Percentiles rank a stretch among this genome's conserved stretches.
Evolutionary conservation across 2,888 invertebrate species (phyloP).

Genomic region (Lasiommata megera): DNA sequence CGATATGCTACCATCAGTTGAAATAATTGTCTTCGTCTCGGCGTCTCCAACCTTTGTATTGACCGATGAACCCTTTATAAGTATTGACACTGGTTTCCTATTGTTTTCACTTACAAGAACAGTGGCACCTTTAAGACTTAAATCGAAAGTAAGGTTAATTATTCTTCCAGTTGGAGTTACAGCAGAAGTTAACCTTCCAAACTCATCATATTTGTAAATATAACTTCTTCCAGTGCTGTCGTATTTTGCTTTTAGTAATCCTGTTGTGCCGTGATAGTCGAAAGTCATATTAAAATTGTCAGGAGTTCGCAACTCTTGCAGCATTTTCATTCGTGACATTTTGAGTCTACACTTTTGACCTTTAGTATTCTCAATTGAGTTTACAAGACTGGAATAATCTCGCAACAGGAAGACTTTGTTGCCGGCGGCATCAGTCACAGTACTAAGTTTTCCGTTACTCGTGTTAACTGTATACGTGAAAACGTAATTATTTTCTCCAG

Average conservation of each 20-base stretch:
- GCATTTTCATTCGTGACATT: constrained; percentile 96
- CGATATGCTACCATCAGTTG: constrained; percentile 91
- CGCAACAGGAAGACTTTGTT: constrained; percentile 92
- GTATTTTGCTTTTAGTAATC: constrained; percentile 92
- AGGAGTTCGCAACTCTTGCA: constrained; percentile 94
- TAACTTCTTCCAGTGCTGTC: constrained; percentile 95
- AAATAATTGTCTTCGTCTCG: constrained; percentile 89
- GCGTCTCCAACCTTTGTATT: constrained; percentile 91
- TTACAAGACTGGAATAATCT: constrained; percentile 93
- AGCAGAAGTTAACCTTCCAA: constrained; percentile 94
- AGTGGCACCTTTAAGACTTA: constrained; percentile 94
- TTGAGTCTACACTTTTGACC: constrained; percentile 94
- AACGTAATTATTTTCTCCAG: constrained; percentile 94
- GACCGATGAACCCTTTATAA: constrained; percentile 93
- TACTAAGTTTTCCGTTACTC: constrained; percentile 95
- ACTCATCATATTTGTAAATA: constrained; percentile 97
- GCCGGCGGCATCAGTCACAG: constrained; percentile 95
- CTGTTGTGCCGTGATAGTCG: constrained; percentile 95
- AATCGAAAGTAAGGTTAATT: constrained; percentile 92
- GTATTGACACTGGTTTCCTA: constrained; percentile 90
- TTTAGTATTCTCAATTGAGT: constrained; percentile 96
- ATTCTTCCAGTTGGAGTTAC: constrained; percentile 98
- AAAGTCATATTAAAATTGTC: constrained; percentile 97
- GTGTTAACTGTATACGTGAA: constrained; percentile 98
- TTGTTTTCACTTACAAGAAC: constrained; percentile 92